Percentiles rank a stretch among this genome's conserved stretches.
phyloP scores from a whole-genome alignment of 2,113 vertebrate genomes.

The Hemiscyllium ocellatum region DNA sequence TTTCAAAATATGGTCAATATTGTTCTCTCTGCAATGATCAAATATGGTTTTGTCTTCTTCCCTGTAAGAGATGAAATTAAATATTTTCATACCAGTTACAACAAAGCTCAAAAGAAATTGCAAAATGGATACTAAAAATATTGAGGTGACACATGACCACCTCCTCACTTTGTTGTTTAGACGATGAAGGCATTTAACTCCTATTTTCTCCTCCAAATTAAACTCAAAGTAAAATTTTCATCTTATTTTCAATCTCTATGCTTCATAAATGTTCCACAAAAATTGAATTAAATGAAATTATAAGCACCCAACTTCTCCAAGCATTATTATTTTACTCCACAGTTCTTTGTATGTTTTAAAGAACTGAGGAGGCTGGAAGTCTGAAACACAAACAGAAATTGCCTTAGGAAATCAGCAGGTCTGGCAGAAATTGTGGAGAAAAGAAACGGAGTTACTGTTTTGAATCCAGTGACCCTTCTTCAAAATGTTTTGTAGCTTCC shows the following conservation, averaged over 20 bases:
- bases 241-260: neutral
- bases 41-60: slow-evolving; percentile 98
- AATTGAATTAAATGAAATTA: neutral
- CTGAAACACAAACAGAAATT: no score
- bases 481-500: neutral
- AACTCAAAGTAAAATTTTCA: neutral
- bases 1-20: slow-evolving; percentile 77
- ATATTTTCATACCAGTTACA: slow-evolving; percentile 11
- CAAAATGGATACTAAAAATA: neutral
- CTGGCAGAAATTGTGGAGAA: no score
- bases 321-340: neutral
- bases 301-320: neutral
- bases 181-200: neutral
- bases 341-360: no score
- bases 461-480: no score
- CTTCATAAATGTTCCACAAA: neutral
- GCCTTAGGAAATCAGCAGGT: no score
- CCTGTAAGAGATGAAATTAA: slow-evolving; percentile 57
- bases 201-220: neutral
- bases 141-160: neutral
- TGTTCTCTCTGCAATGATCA: slow-evolving; percentile 97
- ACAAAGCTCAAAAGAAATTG: neutral
- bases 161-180: neutral
- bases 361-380: no score
- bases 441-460: no score